phyloP scores from a whole-genome alignment of 2,888 invertebrate genomes.

The Scaptomyza caliginosa region DNA sequence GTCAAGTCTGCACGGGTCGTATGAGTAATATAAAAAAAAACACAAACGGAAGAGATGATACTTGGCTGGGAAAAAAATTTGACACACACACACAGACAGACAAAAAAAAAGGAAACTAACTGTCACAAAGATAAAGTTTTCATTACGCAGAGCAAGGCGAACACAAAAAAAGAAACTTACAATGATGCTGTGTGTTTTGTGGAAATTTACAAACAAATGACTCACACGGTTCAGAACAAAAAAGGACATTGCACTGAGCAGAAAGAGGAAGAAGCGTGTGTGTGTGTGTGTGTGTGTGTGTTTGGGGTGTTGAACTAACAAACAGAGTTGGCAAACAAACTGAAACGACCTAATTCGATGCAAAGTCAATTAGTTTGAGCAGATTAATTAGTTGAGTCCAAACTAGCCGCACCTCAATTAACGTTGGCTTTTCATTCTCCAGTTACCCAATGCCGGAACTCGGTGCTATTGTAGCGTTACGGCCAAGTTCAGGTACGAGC shows the following conservation, averaged over 20 bases:
- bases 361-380: slow-evolving; percentile 74
- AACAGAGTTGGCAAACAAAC: slow-evolving; percentile 53
- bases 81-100: slow-evolving; percentile 23
- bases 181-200: slow-evolving; percentile 45
- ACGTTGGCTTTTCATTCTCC: slow-evolving; percentile 47
- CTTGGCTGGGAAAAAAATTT: slow-evolving; percentile 18
- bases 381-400: slow-evolving; percentile 72
- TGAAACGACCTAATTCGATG: slow-evolving; percentile 70
- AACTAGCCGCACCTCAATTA: slow-evolving; percentile 70
- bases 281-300: too few relatives aligned
- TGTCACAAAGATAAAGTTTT: slow-evolving; percentile 76
- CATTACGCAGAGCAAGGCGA: slow-evolving; percentile 63
- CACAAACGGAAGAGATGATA: background rate
- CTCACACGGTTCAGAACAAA: slow-evolving; percentile 36
- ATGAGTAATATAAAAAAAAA: slow-evolving; percentile 60
- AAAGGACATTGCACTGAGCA: slow-evolving; percentile 44
- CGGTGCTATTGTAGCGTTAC: background rate
- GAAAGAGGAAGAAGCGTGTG: background rate
- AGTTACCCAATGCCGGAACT: slow-evolving; percentile 36
- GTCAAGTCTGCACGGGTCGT: slow-evolving; percentile 59
- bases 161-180: background rate
- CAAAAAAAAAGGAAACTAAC: slow-evolving; percentile 27
- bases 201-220: slow-evolving; percentile 36
- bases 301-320: background rate
- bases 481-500: slow-evolving; percentile 67